These are phyloP conservation scores for Orthosia gracilis DNA, from an alignment of 2,888 invertebrate genomes.

Conservation along the genomic window DNA sequence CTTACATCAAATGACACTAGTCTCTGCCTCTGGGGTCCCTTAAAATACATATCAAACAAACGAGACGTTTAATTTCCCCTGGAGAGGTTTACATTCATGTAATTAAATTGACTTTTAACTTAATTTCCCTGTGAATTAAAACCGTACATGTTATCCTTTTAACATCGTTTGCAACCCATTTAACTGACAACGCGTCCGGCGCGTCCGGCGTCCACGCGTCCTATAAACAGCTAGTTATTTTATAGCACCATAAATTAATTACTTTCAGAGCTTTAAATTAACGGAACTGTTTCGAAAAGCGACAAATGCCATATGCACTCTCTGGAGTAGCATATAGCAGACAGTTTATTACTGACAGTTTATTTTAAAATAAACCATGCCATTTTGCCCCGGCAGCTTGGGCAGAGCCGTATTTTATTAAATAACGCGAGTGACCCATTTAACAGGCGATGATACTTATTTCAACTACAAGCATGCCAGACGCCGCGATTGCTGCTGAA, in stretches of 20 bases:
- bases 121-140: neutral
- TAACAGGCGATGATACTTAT: too few species aligned
- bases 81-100: neutral
- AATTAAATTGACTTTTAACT: neutral
- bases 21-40: too few species aligned
- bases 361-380: too few species aligned
- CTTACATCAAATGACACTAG: too few species aligned
- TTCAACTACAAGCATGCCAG: too few species aligned
- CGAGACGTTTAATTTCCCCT: neutral
- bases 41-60: neutral
- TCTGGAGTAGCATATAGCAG: neutral
- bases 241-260: constrained; percentile 34
- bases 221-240: constrained; percentile 30
- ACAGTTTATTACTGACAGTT: neutral
- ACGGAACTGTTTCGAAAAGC: neutral
- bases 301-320: constrained; percentile 7
- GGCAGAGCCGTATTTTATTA: too few species aligned
- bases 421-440: too few species aligned
- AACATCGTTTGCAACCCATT: constrained; percentile 10
- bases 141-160: neutral
- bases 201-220: neutral
- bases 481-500: too few species aligned
- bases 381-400: too few species aligned
- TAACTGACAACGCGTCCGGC: constrained; percentile 21
- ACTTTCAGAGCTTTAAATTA: constrained; percentile 26